Conservation (phyloP, 2,888 invertebrate genomes). For the Cheilosia scutellata region DNA sequence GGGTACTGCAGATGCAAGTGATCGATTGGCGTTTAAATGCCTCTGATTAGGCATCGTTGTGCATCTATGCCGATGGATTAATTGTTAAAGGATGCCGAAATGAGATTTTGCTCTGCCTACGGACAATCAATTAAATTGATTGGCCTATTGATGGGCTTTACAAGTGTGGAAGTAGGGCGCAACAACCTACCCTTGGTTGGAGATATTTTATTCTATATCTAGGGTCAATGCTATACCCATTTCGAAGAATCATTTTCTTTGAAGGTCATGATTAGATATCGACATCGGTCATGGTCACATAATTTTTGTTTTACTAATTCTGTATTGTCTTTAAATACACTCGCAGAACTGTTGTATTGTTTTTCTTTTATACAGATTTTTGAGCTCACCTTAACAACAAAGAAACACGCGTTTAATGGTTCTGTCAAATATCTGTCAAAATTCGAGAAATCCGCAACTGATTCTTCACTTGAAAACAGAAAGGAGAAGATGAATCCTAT, state of each 20-base stretch:
- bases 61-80: conserved; percentile 44
- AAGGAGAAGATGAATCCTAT: too few species aligned
- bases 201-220: background rate
- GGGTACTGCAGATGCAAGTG: conserved; percentile 14
- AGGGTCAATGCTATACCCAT: too few species aligned
- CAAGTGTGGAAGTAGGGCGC: conserved; percentile 4
- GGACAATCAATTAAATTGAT: conserved; percentile 44
- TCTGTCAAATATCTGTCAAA: too few species aligned
- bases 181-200: background rate
- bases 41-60: conserved; percentile 31
- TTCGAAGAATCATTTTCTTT: background rate
- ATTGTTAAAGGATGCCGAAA: conserved; percentile 58
- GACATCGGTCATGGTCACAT: background rate
- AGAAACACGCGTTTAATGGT: too few species aligned
- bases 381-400: too few species aligned
- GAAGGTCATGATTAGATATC: background rate
- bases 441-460: too few species aligned
- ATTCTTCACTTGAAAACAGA: too few species aligned
- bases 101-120: background rate
- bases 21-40: conserved; percentile 70
- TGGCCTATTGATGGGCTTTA: conserved; percentile 15
- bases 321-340: too few species aligned
- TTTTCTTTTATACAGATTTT: too few species aligned
- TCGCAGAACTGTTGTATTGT: too few species aligned
- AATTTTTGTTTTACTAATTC: too few species aligned